These are phyloP conservation scores for Sweltsa coloradensis DNA, from an alignment of 1,140 invertebrate genomes.

Conservation along the genomic window DNA sequence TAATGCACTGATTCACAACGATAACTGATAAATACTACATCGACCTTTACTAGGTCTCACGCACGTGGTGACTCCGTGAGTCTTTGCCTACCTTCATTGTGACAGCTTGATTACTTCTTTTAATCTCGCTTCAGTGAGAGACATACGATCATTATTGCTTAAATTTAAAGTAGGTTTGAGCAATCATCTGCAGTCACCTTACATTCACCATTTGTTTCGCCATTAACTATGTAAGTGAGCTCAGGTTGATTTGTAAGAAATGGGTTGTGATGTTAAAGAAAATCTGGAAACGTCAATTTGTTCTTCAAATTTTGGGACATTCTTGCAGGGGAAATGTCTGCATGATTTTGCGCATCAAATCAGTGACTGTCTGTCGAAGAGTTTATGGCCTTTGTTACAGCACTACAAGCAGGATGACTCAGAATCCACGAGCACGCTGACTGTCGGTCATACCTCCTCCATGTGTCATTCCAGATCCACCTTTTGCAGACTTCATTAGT, in stretches of 20 bases:
- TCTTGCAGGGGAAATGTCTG: constrained; percentile 5
- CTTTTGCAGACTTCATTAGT: constrained; percentile 6
- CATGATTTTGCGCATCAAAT: background rate
- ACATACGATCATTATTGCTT: too few species aligned
- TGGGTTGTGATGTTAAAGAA: constrained; percentile 3
- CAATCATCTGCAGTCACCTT: constrained; percentile 7
- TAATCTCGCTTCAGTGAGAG: too few species aligned
- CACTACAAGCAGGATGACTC: constrained; percentile 7
- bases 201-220: constrained; percentile 4
- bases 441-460: constrained; percentile 8
- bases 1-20: too few species aligned
- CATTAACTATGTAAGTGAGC: constrained; percentile 2
- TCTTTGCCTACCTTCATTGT: too few species aligned
- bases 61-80: too few species aligned
- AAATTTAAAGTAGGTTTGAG: too few species aligned
- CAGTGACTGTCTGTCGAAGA: constrained; percentile 1
- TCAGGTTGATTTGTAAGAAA: constrained; percentile 1
- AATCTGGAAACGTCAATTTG: background rate
- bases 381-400: constrained; percentile 2
- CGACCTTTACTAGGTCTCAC: too few species aligned
- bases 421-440: constrained; percentile 4
- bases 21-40: too few species aligned
- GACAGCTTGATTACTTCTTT: too few species aligned
- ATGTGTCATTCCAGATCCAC: constrained; percentile 6
- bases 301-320: background rate